Base-by-base conservation (phyloP, 2,888 invertebrate species). In the Drosophila neonasuta region DNA sequence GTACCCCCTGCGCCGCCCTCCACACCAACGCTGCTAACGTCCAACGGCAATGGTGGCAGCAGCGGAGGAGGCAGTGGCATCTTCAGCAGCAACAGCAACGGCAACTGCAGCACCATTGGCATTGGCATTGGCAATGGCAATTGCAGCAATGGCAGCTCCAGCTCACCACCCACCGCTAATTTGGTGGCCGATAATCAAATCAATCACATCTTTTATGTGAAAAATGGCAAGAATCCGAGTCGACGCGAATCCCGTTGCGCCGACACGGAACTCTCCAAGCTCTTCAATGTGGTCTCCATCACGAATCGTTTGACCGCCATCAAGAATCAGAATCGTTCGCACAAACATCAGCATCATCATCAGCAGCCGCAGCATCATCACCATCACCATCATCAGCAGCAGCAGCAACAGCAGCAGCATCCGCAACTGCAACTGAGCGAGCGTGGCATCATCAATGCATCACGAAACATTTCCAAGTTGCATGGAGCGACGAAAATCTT, bases 1-100 rank as follows among this genome's bases (percentile, higher is more conserved):
- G 80, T 82, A 32, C 88, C 84, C 56, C 89, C 89, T 51, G 90
- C 89, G 71, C 89, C 89, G 71, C 89, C 89, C 62, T 89, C 89
- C 75, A 89, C 89, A 64, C 89, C 89, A 54, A 89, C 89, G 52
- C 82, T 90, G 61, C 70, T 89, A 46, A 89, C 88, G 49, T 80
- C 89, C 59, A 83, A 71, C 63, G 57, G 80, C 71, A 87, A 64
- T 56, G 45, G 76, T 52, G 73, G 69, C 72, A 52, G 77, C 71
- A 74, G 70, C 55, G 50, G 62, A 60, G 79, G 51, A 52, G 50
- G 79, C 70, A 87, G 48, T 36, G 60, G 72, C 39, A 76, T 9
- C 42, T 32, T 10, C 17, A 54, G 17, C 30, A 45, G 34, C 9
- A 52, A 30, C 41, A n/a, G 17, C 32, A 54, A 42, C 41, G 45